Conservation (phyloP, 2,113 vertebrate genomes). For the Talpa occidentalis region DNA sequence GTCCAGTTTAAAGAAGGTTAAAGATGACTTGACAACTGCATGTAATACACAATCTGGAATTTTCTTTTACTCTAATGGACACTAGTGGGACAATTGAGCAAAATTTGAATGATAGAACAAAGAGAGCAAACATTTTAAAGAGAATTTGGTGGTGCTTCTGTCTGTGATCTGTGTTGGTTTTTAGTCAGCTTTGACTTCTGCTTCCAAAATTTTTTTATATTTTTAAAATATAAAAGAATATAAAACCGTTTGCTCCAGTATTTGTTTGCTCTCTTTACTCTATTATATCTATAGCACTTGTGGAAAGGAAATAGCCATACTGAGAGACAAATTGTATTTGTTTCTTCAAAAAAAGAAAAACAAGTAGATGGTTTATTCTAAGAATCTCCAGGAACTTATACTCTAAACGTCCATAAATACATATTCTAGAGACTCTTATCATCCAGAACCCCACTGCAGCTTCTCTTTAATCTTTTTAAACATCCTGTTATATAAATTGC, state of each 20-base stretch:
- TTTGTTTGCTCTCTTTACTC: constrained; percentile 22
- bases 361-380: constrained; percentile 75
- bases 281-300: constrained; percentile 6
- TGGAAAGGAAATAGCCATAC: constrained; percentile 68
- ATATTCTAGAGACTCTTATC: constrained; percentile 73
- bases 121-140: no score
- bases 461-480: constrained; percentile 82
- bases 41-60: not conserved
- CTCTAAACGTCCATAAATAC: constrained; percentile 76
- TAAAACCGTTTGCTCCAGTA: not conserved
- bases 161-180: no score
- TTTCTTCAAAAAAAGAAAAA: constrained; percentile 73
- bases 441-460: constrained; percentile 42
- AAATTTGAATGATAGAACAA: not conserved
- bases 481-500: constrained; percentile 78
- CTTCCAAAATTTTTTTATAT: no score
- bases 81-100: not conserved
- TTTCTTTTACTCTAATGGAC: constrained; percentile 22
- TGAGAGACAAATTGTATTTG: constrained; percentile 66
- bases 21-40: not conserved
- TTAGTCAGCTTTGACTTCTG: not conserved
- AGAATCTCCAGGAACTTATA: constrained; percentile 78
- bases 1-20: not conserved
- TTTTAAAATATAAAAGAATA: not conserved
- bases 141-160: no score